A percentile compares a stretch with the other conserved stretches of the same genome.
phyloP scores from a whole-genome alignment of 2,797 vertebrate species.

The Saxicola maurus region DNA sequence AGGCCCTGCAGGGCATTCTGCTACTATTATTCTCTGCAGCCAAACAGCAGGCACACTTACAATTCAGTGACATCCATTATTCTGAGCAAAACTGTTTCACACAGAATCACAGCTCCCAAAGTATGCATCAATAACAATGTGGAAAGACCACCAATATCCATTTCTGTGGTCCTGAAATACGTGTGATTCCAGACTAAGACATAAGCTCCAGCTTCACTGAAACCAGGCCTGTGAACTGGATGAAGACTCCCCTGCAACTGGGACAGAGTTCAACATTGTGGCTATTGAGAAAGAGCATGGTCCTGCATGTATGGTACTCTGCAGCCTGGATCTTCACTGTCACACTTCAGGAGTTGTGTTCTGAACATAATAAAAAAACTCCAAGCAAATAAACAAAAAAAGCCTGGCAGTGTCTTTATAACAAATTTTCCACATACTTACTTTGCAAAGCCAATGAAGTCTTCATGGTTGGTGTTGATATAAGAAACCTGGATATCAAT shows the following conservation, averaged over 20 bases:
- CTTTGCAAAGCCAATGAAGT: constrained; percentile 92
- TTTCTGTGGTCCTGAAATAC: background rate
- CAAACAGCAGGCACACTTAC: constrained; percentile 26
- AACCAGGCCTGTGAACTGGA: background rate
- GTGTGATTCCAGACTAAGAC: background rate
- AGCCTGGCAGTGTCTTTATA: background rate
- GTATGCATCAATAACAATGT: background rate
- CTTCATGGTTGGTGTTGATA: constrained; percentile 94
- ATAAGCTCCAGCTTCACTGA: background rate
- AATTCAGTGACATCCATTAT: constrained; percentile 1
- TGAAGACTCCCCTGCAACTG: background rate
- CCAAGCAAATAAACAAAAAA: background rate
- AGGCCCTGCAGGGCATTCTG: background rate
- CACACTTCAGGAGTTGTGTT: background rate
- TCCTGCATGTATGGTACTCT: background rate
- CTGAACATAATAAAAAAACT: background rate
- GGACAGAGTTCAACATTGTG: background rate
- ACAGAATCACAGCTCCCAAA: background rate
- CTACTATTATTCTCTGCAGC: constrained; percentile 48
- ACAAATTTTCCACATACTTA: constrained; percentile 65
- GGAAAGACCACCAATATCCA: background rate
- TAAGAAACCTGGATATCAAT: constrained; percentile 93
- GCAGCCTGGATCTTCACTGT: background rate
- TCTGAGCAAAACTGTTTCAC: background rate
- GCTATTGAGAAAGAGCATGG: background rate